Evolutionary conservation across 92 coral and sea anemone genomes (phyloP).

Genomic region (Virgularia gustaviana): DNA sequence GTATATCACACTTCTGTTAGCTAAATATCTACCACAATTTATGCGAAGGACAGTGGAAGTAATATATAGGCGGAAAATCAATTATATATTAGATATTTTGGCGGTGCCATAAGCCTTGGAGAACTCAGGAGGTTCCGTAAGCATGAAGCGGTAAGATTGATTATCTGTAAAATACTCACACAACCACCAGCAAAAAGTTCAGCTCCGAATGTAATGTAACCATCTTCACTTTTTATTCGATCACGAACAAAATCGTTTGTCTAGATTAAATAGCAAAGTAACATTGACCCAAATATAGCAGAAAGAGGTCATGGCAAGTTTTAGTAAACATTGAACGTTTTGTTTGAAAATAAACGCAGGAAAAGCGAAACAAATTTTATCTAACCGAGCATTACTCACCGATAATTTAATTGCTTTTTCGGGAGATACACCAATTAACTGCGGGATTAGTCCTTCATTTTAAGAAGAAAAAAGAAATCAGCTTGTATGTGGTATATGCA

Average conservation of each 20-base stretch:
- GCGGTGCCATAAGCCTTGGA: too few species aligned
- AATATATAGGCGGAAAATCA: too few species aligned
- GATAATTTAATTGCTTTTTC: slow-evolving; percentile 96
- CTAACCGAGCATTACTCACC: slow-evolving; percentile 54
- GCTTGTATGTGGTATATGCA: background rate
- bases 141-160: too few species aligned
- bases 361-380: background rate
- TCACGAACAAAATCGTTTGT: slow-evolving; percentile 93
- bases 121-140: too few species aligned
- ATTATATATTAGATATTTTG: too few species aligned
- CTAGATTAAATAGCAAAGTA: slow-evolving; percentile 35
- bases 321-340: background rate
- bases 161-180: slow-evolving; percentile 63
- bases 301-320: background rate
- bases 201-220: slow-evolving; percentile 77
- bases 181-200: slow-evolving; percentile 96
- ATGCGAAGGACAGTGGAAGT: too few species aligned
- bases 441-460: slow-evolving; percentile 76
- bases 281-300: background rate
- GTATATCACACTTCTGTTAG: too few species aligned
- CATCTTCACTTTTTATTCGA: slow-evolving; percentile 74
- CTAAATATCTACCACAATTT: too few species aligned
- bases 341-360: background rate
- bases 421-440: slow-evolving; percentile 93
- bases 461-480: background rate